Evolutionary conservation across 2,113 vertebrate species (phyloP), one percentile per base, ranked within the genome.

Genomic region (Protomyctophum bolini): DNA sequence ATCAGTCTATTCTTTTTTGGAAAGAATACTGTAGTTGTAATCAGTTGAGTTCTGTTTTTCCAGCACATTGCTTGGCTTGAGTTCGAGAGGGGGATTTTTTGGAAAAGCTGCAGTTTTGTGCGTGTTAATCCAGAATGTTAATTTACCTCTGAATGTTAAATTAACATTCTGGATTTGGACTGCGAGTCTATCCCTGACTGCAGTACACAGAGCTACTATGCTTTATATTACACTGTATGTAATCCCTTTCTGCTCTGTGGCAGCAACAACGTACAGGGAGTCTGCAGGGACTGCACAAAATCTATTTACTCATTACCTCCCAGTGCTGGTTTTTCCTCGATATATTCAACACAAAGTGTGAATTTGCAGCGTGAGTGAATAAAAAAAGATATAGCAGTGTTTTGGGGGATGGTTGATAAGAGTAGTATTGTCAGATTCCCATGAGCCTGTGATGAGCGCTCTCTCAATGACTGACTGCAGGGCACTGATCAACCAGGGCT

Each of bases 341-440:
- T 9, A 14, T 12, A 58, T 10, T 58, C 56, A 62, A 47, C 60
- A 48, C 12, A 4, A 47, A 47, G 33, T n/a, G 41, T 21, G 66
- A 67, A 0, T 41, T 41, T 54, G 59, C 69, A 29, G 59, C n/a
- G 29, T 47, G 58, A 67, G 56, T 78, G 41, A 75, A 58, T 75
- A 73, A 76, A 63, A 14, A 41, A 41, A 14, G 63, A 73, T 52
- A 73, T 52, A 54, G 59, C 52, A 33, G 65, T 68, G 70, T 83
- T 74, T 80, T 58, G 72, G 51, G 77, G 51, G 77, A 52, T 74
- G 66, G 61, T 66, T 87, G 83, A 81, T 84, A 73, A 41, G 79
- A 79, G 86, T 75, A 70, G 72, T 68, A 80, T 51, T 84, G 81
- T 75, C 79, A 82, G 66, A 75, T 63, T 86, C 72, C 70, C 72